Evolutionary conservation across 2,113 vertebrate species (phyloP).

Genomic region (Scytalopus superciliaris): DNA sequence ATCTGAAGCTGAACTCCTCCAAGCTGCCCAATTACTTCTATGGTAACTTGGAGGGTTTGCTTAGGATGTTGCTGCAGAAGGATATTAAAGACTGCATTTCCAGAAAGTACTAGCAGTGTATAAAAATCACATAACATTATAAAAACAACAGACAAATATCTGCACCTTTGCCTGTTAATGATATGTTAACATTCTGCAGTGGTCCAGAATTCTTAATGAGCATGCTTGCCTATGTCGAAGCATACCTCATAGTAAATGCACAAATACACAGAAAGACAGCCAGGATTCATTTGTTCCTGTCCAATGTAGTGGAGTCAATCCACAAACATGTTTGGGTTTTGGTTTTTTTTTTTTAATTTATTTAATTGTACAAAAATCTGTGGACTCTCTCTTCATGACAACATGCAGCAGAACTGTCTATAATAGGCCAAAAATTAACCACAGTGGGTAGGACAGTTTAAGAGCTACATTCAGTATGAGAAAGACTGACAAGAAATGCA

Average conservation of each 20-base stretch:
- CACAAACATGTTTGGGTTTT: too few species aligned
- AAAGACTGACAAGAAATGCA: background rate
- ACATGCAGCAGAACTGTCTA: background rate
- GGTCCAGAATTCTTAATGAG: background rate
- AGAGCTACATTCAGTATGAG: background rate
- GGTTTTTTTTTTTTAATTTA: background rate
- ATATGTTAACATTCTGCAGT: background rate
- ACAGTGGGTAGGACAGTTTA: background rate
- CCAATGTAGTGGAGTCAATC: background rate
- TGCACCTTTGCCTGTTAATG: conserved; percentile 50
- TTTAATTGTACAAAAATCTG: background rate
- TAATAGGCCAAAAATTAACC: background rate
- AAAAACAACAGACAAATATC: conserved; percentile 38
- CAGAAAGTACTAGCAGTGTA: conserved; percentile 23
- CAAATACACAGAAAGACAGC: background rate
- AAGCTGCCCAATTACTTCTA: conserved; percentile 20
- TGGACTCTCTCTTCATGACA: background rate
- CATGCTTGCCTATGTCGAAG: background rate
- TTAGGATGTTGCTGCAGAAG: conserved; percentile 16
- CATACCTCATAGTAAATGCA: background rate
- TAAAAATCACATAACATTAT: conserved; percentile 42
- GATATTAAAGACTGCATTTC: background rate
- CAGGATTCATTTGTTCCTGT: background rate
- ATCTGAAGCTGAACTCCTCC: background rate
- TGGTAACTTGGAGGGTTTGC: conserved; percentile 33